Percentiles rank a stretch among this genome's conserved stretches.
Evolutionary conservation across 1,140 invertebrate species (phyloP).

Genomic region (Temnothorax nylanderi): DNA sequence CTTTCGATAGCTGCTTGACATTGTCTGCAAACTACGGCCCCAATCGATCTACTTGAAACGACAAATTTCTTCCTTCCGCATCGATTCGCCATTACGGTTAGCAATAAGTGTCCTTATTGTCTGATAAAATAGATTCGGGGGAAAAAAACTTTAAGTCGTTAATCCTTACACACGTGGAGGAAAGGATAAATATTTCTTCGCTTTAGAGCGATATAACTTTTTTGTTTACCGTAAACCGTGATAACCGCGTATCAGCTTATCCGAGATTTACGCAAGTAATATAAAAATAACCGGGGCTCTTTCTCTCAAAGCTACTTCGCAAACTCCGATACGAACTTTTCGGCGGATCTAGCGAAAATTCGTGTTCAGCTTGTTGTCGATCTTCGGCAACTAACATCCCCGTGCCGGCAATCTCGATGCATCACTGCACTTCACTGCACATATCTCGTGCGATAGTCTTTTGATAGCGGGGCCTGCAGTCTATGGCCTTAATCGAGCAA

Average conservation of each 20-base stretch:
- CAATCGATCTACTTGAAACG: constrained; percentile 2
- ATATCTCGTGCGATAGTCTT: constrained; percentile 53
- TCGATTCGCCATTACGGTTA: neutral
- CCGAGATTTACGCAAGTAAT: neutral
- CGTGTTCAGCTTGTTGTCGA: neutral
- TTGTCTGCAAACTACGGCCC: constrained; percentile 6
- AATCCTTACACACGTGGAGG: neutral
- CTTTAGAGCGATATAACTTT: neutral
- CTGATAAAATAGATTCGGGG: neutral
- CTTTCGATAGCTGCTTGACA: constrained; percentile 24
- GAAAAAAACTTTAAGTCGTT: neutral
- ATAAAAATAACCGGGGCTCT: neutral
- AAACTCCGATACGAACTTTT: constrained; percentile 9
- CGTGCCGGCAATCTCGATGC: constrained; percentile 21
- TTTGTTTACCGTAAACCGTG: neutral
- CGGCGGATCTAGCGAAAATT: constrained; percentile 1
- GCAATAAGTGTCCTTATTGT: neutral
- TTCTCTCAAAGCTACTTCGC: neutral
- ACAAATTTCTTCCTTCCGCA: constrained; percentile 3
- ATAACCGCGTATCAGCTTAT: neutral
- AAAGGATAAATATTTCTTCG: constrained; percentile 1
- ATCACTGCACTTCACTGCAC: constrained; percentile 49
- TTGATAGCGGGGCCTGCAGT: constrained; percentile 63
- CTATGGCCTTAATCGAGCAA: constrained; percentile 82
- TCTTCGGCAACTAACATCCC: constrained; percentile 5